Evolutionary conservation across 2,797 vertebrate genomes (phyloP), one percentile per base, ranked within the genome.

Genomic region (Amniataba percoides): DNA sequence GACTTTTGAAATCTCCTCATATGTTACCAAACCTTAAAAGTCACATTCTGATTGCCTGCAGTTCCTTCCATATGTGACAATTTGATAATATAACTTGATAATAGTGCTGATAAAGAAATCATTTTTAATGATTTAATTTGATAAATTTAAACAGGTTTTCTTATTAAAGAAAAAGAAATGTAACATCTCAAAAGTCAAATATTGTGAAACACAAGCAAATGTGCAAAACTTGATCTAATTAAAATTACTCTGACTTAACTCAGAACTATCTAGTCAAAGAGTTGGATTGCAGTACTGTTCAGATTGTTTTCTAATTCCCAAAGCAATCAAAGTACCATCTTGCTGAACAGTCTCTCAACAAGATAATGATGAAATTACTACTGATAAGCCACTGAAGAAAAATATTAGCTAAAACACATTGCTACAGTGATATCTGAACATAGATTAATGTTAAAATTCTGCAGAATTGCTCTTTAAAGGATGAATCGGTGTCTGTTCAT

Each of bases 1-100:
- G 45, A 14, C 27, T 75, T 52, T 31, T 53, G 52, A 23, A 71
- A 56, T 57, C 21, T 31, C 6, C 51, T 65, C 34, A 18, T 19
- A 65, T 8, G 45, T 45, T 0, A 27, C 52, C 55, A 40, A 5
- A 31, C 0, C 4, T 8, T 31, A 21, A 40, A 3, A 15, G 27
- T 58, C 2, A 19, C 27, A 19, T 36, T 42, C 53, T 16, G 49
- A 19, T 21, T 12, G 16, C 7, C 7, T 48, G 46, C 4, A 13
- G 45, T 16, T 31, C 46, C 46, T 55, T 7, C 34, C 34, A 36
- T 36, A 7, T 36, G 27, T 31, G 27, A 31, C 27, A n/a, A n/a
- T 34, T 34, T 34, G 34, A 34, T 34, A 34, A 3, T 34, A 3
- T 36, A 31, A 31, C 8, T 36, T 36, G 34, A 36, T 23, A 16